Evolutionary conservation across 2,888 invertebrate species (phyloP).

Genomic region (Peribatodes rhomboidaria): DNA sequence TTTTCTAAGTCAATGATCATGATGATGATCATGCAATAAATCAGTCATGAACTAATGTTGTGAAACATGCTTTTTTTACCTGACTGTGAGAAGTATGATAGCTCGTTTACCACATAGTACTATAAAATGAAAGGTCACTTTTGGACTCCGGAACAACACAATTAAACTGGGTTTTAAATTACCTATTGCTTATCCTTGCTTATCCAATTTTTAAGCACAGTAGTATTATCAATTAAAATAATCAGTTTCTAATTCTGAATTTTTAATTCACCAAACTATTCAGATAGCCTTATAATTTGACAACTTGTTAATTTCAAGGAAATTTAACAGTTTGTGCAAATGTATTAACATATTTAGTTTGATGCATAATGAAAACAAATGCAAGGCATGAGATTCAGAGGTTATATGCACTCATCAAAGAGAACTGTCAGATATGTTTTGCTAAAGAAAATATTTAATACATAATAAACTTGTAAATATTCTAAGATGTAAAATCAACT

Average conservation of each 20-base stretch:
- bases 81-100: background rate
- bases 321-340: background rate
- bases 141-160: too few species aligned
- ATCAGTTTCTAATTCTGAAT: background rate
- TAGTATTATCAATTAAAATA: too few species aligned
- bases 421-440: conserved; percentile 41
- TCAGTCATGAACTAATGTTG: background rate
- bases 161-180: too few species aligned
- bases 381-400: conserved; percentile 45
- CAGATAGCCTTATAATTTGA: background rate
- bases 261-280: background rate
- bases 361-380: conserved; percentile 11
- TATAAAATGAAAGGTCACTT: too few species aligned
- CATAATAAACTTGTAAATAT: background rate
- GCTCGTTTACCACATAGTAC: background rate
- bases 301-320: background rate
- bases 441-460: conserved; percentile 24
- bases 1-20: too few species aligned
- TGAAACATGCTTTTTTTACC: background rate
- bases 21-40: background rate
- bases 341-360: background rate
- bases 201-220: too few species aligned
- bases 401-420: conserved; percentile 59
- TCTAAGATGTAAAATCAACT: background rate
- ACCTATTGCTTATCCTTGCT: too few species aligned